Conservation (phyloP, 2,113 vertebrate species). For the Gymnarchus niloticus region DNA sequence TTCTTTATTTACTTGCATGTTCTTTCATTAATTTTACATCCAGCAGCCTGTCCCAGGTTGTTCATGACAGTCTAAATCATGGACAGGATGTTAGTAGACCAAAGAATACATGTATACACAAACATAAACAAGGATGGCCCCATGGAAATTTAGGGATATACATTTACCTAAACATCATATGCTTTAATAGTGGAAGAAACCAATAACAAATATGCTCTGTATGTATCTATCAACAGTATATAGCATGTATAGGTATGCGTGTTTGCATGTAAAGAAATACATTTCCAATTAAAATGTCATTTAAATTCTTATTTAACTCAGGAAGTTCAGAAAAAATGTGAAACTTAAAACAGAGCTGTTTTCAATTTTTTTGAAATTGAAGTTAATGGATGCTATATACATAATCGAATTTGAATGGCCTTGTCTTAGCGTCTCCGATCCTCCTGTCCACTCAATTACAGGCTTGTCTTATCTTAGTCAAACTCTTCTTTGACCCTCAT, state of each 20-base stretch:
- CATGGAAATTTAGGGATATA: background rate
- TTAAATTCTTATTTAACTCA: background rate
- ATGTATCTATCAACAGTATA: background rate
- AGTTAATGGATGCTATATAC: background rate
- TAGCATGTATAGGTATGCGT: background rate
- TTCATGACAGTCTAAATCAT: background rate
- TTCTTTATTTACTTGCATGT: background rate
- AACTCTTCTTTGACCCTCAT: background rate
- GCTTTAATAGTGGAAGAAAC: background rate
- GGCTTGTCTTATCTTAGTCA: background rate
- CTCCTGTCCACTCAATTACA: background rate
- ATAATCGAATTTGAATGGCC: background rate
- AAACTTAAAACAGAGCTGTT: background rate
- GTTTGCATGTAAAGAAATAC: background rate
- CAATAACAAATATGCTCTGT: background rate
- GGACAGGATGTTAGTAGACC: background rate
- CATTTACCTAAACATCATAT: background rate
- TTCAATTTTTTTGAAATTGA: background rate
- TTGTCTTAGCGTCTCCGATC: background rate
- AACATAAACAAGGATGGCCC: background rate
- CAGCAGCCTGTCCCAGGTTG: background rate
- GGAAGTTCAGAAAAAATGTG: background rate
- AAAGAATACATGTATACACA: background rate
- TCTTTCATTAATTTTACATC: background rate
- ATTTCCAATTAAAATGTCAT: background rate